These are phyloP conservation scores for Rhinichthys klamathensis DNA, from an alignment of 2,113 vertebrate species.

Conservation along the genomic window DNA sequence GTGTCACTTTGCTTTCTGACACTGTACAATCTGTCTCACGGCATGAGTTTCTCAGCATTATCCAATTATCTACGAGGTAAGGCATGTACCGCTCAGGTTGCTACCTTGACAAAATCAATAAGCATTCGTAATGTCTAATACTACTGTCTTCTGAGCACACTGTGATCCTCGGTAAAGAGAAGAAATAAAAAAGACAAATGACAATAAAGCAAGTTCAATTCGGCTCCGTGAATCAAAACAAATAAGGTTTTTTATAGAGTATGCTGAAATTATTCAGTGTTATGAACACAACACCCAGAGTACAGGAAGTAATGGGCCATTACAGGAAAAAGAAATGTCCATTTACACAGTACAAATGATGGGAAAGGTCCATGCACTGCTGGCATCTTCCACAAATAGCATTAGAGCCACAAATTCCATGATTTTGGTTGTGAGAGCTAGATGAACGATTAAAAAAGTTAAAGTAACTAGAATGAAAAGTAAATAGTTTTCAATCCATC, in stretches of 20 bases:
- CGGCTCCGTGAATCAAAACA: not conserved
- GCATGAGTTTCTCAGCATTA: constrained; percentile 22
- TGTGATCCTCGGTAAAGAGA: not conserved
- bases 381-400: not conserved
- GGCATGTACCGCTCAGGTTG: constrained; percentile 3
- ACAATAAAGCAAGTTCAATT: not conserved
- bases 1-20: constrained; percentile 15
- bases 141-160: not conserved
- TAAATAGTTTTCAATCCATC: not conserved
- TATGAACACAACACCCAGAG: not conserved
- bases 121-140: not conserved
- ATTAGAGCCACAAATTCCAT: not conserved
- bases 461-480: not conserved
- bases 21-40: not conserved
- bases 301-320: not conserved
- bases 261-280: constrained; percentile 3
- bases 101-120: constrained; percentile 20
- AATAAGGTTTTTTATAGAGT: constrained; percentile 19
- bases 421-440: not conserved
- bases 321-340: not conserved
- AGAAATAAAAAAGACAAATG: constrained; percentile 4
- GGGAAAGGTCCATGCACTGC: not conserved
- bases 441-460: not conserved
- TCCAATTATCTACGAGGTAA: constrained; percentile 11
- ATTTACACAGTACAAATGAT: not conserved